Conservation (phyloP, 2,888 invertebrate genomes). For the Sinohyriopsis cumingii region DNA sequence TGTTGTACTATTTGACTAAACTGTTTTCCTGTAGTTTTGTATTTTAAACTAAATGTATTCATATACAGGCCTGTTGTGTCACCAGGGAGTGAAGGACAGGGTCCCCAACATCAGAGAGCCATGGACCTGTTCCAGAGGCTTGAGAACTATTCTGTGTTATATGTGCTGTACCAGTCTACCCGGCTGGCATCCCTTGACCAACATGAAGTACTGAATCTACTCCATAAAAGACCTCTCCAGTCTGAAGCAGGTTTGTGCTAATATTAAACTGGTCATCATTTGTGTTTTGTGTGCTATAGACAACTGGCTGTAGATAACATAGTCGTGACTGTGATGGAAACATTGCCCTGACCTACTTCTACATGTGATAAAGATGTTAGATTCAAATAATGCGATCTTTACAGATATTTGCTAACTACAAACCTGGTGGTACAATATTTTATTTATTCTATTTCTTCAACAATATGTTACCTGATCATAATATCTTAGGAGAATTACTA, state of each 20-base stretch:
- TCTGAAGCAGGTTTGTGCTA: conserved; percentile 23
- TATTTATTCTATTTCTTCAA: too few relatives aligned
- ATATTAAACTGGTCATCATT: not conserved
- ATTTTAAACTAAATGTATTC: not conserved
- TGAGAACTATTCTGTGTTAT: conserved; percentile 65
- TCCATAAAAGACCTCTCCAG: conserved; percentile 54
- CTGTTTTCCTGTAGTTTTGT: too few relatives aligned
- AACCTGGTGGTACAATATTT: too few relatives aligned
- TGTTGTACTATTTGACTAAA: too few relatives aligned
- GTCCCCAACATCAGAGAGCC: conserved; percentile 44
- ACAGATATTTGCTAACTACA: too few relatives aligned
- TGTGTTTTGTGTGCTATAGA: not conserved
- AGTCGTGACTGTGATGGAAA: too few relatives aligned
- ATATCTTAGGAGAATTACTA: too few relatives aligned
- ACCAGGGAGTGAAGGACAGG: conserved; percentile 15
- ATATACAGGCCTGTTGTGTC: conserved; percentile 34
- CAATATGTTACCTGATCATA: too few relatives aligned
- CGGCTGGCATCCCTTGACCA: conserved; percentile 56
- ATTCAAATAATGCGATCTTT: too few relatives aligned
- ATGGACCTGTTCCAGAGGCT: conserved; percentile 60
- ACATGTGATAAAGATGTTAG: too few relatives aligned
- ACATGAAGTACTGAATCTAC: conserved; percentile 59
- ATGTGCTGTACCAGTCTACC: conserved; percentile 63
- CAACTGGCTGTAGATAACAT: not conserved
- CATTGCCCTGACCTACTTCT: too few relatives aligned